Evolutionary conservation across 2,113 vertebrate species (phyloP).

Genomic region (Mixornis gularis): DNA sequence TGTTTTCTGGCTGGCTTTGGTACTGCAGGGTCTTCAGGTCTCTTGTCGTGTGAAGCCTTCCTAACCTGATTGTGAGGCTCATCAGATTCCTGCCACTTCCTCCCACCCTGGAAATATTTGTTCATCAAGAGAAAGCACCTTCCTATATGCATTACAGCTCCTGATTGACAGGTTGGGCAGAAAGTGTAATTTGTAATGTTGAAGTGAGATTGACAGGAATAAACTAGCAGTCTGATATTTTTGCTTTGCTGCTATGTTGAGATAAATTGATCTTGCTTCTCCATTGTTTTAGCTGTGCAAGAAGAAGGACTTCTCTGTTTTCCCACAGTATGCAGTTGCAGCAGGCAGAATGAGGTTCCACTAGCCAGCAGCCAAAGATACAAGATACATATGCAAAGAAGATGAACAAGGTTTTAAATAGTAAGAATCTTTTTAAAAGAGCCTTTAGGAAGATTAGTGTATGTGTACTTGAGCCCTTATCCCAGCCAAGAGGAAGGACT

Average conservation of each 20-base stretch:
- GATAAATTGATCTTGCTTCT: constrained; percentile 10
- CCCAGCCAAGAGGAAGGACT: neutral
- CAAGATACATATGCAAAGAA: neutral
- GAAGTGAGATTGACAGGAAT: constrained; percentile 33
- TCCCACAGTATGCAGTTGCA: neutral
- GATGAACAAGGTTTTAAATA: neutral
- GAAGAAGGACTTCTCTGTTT: neutral
- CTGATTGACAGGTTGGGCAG: neutral
- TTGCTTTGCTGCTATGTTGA: constrained; percentile 6
- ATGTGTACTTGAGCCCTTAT: neutral
- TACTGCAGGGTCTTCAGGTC: neutral
- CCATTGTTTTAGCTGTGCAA: neutral
- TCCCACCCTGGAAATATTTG: constrained; percentile 9
- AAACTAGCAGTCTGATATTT: constrained; percentile 13
- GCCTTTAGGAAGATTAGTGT: neutral
- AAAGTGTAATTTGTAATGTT: constrained; percentile 32
- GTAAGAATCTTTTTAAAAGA: neutral
- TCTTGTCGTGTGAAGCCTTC: neutral
- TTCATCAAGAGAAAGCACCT: neutral
- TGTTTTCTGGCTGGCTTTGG: neutral
- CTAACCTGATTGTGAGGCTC: neutral
- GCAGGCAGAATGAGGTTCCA: neutral
- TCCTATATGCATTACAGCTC: neutral
- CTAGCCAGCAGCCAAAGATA: neutral
- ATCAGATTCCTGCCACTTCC: neutral